Conservation (phyloP, 2,888 invertebrate genomes). For the Folsomia candida region DNA sequence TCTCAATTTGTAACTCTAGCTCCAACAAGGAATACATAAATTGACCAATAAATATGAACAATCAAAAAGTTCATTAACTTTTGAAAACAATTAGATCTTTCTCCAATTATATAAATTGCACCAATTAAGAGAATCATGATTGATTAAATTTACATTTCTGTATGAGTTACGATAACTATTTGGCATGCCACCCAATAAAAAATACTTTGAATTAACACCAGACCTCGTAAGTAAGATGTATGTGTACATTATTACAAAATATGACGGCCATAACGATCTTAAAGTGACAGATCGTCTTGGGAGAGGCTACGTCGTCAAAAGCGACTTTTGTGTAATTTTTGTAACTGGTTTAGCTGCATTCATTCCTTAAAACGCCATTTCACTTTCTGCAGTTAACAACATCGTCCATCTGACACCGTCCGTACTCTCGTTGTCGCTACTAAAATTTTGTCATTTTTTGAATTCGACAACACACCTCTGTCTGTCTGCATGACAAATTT, state of each 20-base stretch:
- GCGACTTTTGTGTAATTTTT: not conserved
- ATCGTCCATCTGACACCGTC: not conserved
- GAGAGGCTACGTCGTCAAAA: too few species aligned
- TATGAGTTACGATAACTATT: not conserved
- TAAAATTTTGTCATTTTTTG: not conserved
- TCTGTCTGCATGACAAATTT: too few species aligned
- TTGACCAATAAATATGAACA: too few species aligned
- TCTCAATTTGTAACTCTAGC: too few species aligned
- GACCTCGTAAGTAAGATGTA: not conserved
- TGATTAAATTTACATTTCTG: too few species aligned
- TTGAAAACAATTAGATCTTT: too few species aligned
- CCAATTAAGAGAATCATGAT: too few species aligned
- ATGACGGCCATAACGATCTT: not conserved
- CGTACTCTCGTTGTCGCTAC: not conserved
- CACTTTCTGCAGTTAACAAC: conserved; percentile 7
- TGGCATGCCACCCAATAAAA: not conserved
- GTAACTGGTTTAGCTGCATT: conserved; percentile 15
- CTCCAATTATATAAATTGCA: too few species aligned
- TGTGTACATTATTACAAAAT: not conserved
- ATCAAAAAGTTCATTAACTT: too few species aligned
- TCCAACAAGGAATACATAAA: too few species aligned
- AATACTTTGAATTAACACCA: not conserved
- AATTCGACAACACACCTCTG: too few species aligned
- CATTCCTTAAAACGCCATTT: conserved; percentile 8
- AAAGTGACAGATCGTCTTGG: not conserved